Percentiles rank a stretch among this genome's conserved stretches.
These are phyloP conservation scores for Romanomermis culicivorax DNA, from an alignment of 2,888 invertebrate species.

Conservation along the genomic window DNA sequence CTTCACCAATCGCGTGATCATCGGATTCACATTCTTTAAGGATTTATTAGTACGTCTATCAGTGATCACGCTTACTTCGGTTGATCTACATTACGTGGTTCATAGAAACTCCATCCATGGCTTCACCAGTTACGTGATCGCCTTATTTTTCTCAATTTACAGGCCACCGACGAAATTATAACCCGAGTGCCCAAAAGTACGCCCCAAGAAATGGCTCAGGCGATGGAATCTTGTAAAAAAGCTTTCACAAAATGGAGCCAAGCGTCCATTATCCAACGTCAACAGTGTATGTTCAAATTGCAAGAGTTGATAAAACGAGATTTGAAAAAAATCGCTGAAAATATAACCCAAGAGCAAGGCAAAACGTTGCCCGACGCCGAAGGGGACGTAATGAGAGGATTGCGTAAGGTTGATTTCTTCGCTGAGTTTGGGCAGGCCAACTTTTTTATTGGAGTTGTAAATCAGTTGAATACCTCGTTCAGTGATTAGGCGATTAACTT, in stretches of 20 bases:
- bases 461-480: not conserved
- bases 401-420: constrained; percentile 43
- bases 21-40: no score
- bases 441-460: not conserved
- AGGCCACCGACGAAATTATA: constrained; percentile 39
- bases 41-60: no score
- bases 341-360: constrained; percentile 54
- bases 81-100: no score
- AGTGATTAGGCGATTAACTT: no score
- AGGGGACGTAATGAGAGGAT: constrained; percentile 85
- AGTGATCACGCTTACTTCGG: no score
- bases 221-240: constrained; percentile 60
- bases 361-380: constrained; percentile 91
- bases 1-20: no score
- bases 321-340: constrained; percentile 33
- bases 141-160: not conserved
- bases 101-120: no score
- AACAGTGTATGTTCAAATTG: constrained; percentile 68
- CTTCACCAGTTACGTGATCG: not conserved
- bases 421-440: not conserved
- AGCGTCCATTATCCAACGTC: constrained; percentile 70
- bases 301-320: constrained; percentile 67
- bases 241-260: constrained; percentile 65
- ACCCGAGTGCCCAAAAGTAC: constrained; percentile 72
- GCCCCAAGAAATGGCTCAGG: constrained; percentile 61